These are phyloP conservation scores for Paelopatides confundens DNA, from an alignment of 53 echinoderm and acorn worm species.

Conservation along the genomic window DNA sequence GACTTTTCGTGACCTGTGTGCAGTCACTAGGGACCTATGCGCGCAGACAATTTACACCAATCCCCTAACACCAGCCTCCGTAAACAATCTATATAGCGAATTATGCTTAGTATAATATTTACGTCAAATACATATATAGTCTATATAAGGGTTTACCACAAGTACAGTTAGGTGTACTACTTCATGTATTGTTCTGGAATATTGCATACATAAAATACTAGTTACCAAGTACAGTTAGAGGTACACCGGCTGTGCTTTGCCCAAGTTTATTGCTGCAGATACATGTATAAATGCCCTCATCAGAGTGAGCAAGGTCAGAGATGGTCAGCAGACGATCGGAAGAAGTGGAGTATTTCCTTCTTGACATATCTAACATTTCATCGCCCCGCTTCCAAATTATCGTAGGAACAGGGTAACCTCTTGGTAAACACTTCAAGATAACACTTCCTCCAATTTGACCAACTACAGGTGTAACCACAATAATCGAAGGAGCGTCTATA, in stretches of 20 bases:
- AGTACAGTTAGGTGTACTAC: too few relatives aligned
- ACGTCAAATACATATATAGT: too few relatives aligned
- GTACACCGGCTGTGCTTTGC: conserved; percentile 53
- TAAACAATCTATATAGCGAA: too few relatives aligned
- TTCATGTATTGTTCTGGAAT: too few relatives aligned
- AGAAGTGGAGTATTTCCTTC: conserved; percentile 47
- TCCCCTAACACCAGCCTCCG: too few relatives aligned
- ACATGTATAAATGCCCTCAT: conserved; percentile 82
- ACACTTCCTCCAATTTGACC: conserved; percentile 66
- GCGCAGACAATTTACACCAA: too few relatives aligned
- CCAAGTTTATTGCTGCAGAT: conserved; percentile 75
- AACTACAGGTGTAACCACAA: conserved; percentile 40
- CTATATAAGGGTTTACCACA: too few relatives aligned
- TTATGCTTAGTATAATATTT: too few relatives aligned
- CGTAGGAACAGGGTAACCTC: conserved; percentile 70
- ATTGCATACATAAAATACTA: too few relatives aligned
- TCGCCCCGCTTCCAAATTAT: conserved; percentile 66
- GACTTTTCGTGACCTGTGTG: too few relatives aligned
- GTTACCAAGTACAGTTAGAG: conserved; percentile 83
- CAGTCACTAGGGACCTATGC: too few relatives aligned
- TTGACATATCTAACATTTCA: neutral
- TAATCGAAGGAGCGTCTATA: conserved; percentile 86
- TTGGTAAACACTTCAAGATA: conserved; percentile 63
- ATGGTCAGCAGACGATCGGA: conserved; percentile 71
- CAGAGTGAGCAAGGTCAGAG: conserved; percentile 52